Evolutionary conservation across 2,113 vertebrate genomes (phyloP), one percentile per base, ranked within the genome.

Genomic region (Pygoscelis adeliae): DNA sequence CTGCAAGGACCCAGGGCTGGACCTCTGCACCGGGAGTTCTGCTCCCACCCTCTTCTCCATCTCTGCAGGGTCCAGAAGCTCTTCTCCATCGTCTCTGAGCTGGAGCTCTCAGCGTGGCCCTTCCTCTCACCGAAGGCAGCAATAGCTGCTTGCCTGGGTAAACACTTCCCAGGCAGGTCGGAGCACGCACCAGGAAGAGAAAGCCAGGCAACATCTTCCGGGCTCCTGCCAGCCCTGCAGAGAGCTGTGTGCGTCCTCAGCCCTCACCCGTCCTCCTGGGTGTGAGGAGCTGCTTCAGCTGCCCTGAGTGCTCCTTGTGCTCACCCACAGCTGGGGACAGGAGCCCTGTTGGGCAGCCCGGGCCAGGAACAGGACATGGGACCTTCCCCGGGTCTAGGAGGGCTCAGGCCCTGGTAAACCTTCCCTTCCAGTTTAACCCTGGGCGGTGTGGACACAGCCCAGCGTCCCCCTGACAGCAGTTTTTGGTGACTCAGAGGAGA

Each of bases 401-500:
- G n/a, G n/a, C 59, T 66, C 42, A 5, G 38, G 29, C 17, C 34
- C 8, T 0, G 1, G 36, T 40, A 47, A 70, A 29, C 22, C 13
- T 73, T 92, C 26, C 59, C 32, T 30, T 87, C 25, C 15, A 3
- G 25, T 74, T 87, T 59, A 82, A 49, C 71, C 49, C 36, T 23
- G 21, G 71, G 40, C 15, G 27, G 30, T 76, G 61, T 9, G 14
- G 87, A 30, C 44, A 40, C 63, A 74, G 80, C 76, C 30, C 72
- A 16, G 76, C 26, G 1, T 86, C 58, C 76, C 80, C 22, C 72
- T 15, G 89, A 86, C 80, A 66, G 67, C 59, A 50, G 76, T 27
- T 87, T 79, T 66, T 30, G 23, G 61, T 95, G 93, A 89, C 73
- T 95, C 91, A 91, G 67, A 89, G 80, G 46, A 89, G 77, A 47